Evolutionary conservation across 2,113 vertebrate species (phyloP).

Genomic region (Oophaga pumilio): DNA sequence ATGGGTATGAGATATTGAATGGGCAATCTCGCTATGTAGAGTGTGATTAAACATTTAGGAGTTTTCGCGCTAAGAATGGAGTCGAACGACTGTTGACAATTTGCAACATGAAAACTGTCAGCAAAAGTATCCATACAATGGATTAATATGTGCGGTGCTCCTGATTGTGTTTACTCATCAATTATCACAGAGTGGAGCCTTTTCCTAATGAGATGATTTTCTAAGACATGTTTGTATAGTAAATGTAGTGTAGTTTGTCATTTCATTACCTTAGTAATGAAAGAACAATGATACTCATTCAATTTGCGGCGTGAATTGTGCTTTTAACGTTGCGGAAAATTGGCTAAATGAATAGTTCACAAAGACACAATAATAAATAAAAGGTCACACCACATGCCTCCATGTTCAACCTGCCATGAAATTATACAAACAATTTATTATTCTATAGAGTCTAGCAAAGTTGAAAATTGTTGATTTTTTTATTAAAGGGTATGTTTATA

Average conservation of each 20-base stretch:
- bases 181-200: slow-evolving; percentile 54
- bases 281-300: slow-evolving; percentile 42
- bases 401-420: not conserved
- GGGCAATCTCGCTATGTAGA: slow-evolving; percentile 46
- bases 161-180: slow-evolving; percentile 54
- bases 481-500: too few relatives aligned
- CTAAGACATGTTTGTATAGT: slow-evolving; percentile 42
- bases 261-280: slow-evolving; percentile 53
- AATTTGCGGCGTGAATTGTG: slow-evolving; percentile 13
- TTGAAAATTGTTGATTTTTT: not conserved
- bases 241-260: slow-evolving; percentile 53
- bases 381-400: not conserved
- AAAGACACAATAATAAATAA: slow-evolving; percentile 19
- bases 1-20: slow-evolving; percentile 46
- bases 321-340: slow-evolving; percentile 19
- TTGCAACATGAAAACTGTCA: slow-evolving; percentile 49
- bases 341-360: slow-evolving; percentile 37
- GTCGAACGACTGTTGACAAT: slow-evolving; percentile 52
- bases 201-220: slow-evolving; percentile 53
- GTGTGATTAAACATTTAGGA: slow-evolving; percentile 50
- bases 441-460: not conserved
- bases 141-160: slow-evolving; percentile 31
- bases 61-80: slow-evolving; percentile 26
- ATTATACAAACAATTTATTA: not conserved
- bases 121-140: slow-evolving; percentile 47